Percentiles rank a stretch among this genome's conserved stretches.
These are phyloP conservation scores for Cordylochernes scorpioides DNA, from an alignment of 2,888 invertebrate species.

Conservation along the genomic window DNA sequence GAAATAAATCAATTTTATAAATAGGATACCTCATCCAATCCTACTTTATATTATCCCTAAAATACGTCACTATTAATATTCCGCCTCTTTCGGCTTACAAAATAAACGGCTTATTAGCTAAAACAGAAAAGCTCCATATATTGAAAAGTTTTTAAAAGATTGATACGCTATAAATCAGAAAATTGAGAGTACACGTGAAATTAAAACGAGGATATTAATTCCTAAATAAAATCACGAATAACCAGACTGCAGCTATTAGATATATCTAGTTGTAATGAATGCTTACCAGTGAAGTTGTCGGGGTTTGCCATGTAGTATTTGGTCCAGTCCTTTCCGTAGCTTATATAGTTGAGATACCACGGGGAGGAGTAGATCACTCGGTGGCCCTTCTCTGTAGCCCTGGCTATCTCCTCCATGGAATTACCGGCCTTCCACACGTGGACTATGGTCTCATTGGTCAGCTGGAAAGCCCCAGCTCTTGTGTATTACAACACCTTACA, in stretches of 20 bases:
- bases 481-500: not conserved
- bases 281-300: conserved; percentile 9
- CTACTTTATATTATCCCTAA: no score
- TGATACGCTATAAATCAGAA: no score
- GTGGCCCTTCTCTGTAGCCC: conserved; percentile 35
- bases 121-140: no score
- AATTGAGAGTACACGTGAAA: no score
- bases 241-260: not conserved
- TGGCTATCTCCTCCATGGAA: conserved; percentile 18
- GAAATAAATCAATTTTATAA: no score
- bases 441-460: conserved; percentile 33
- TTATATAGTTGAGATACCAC: conserved; percentile 60
- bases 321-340: conserved; percentile 25
- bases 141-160: no score
- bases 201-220: not conserved
- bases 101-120: no score
- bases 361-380: conserved; percentile 40
- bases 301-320: conserved; percentile 27
- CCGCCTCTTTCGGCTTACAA: no score
- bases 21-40: no score
- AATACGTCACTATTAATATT: no score
- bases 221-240: not conserved
- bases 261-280: not conserved
- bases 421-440: conserved; percentile 44
- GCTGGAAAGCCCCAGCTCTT: conserved; percentile 17